Base-by-base conservation (phyloP, 2,797 vertebrate species). In the Myotis pilosus region DNA sequence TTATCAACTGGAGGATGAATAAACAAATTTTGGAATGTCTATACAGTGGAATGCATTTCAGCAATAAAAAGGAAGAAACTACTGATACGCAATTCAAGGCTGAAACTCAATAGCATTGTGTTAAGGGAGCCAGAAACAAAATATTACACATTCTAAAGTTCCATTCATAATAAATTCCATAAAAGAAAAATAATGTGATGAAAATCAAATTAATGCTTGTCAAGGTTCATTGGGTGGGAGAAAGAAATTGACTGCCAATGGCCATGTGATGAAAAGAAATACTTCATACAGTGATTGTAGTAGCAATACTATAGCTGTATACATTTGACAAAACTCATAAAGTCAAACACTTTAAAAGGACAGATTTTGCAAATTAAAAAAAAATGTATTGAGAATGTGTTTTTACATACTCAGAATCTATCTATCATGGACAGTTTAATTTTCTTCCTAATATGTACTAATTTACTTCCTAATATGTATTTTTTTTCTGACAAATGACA, bases 401-500 rank as follows among this genome's bases (percentile, higher is more conserved):
- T 89, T 85, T 57, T 55, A 41, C 16, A 71, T 47, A 44, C 8
- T 91, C 19, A 41, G 75, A 94, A 23, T 76, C 57, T 94, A 28
- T 83, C 28, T 91, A 79, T 16, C 8, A 4, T 41, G 44, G 33
- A 30, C 36, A 75, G 11, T 89, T 91, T 74, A 28, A 57, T 80
- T 89, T 91, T 95, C 47, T 91, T 91, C 19, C 60, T 93, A 36
- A 12, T 68, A 87, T 30, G 8, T n/a, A 33, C 30, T 74, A 17
- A 57, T 80, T 89, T 91, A 95, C 47, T 92, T 91, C 22, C 51
- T 91, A 38, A 11, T 53, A 87, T 3, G 6, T 81, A 81, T 64
- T 83, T 41, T 87, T 5, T 84, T 96, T 86, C 47, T 93, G 71
- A 80, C 25, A 89, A 78, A 90, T 9, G 19, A 55, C 30, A 87